phyloP scores from a whole-genome alignment of 2,888 invertebrate genomes.

The Volucella zonaria region DNA sequence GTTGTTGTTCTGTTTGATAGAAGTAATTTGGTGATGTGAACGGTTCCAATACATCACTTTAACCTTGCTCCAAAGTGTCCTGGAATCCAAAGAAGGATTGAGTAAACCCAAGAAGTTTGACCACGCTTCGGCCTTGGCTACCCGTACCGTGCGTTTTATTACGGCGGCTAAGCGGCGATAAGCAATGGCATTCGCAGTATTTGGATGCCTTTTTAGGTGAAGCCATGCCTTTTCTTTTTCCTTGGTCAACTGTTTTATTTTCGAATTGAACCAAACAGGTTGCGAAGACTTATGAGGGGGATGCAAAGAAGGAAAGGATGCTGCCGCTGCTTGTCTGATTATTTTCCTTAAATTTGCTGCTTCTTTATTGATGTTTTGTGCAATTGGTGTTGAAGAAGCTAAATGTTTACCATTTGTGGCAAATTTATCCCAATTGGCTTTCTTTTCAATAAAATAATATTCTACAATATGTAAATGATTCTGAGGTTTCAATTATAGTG shows the following conservation, averaged over 20 bases:
- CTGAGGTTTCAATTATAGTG: neutral
- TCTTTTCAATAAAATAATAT: neutral
- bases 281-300: neutral
- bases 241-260: neutral
- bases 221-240: neutral
- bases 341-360: neutral
- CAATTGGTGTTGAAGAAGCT: too few relatives aligned
- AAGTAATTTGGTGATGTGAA: too few relatives aligned
- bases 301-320: neutral
- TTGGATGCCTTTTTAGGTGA: conserved; percentile 5
- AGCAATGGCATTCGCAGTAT: neutral
- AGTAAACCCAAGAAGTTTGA: too few relatives aligned
- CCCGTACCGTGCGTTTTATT: neutral
- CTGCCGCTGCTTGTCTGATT: neutral
- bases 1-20: too few relatives aligned
- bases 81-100: too few relatives aligned
- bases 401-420: neutral
- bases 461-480: neutral
- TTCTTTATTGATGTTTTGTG: neutral
- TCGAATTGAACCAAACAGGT: conserved; percentile 9
- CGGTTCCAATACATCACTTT: too few relatives aligned
- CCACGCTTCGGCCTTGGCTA: too few relatives aligned
- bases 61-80: too few relatives aligned
- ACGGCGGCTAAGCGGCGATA: neutral
- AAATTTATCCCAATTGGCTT: conserved; percentile 8